Base-by-base conservation (phyloP, 2,113 vertebrate species). In the Sarotherodon lohbergeri region DNA sequence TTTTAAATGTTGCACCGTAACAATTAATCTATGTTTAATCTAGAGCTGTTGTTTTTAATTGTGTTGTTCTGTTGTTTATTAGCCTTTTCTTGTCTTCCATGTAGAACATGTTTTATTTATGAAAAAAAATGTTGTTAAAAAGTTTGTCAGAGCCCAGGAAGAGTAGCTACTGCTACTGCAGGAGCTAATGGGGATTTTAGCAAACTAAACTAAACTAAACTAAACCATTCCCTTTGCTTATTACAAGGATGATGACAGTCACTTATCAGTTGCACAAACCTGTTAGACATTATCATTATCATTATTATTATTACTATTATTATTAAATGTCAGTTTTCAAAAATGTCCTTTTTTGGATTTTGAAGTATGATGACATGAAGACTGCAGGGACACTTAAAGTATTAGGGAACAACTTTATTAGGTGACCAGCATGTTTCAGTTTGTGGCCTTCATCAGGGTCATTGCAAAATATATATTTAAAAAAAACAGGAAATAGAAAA, bases 201-300 rank as follows among this genome's bases (percentile, higher is more conserved):
- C 7, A 34, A 7, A 34, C 34, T 34, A 34, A 34, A 34, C 34
- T 61, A 61, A 61, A 34, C 57, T 61, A 61, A 61, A 32, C 27
- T 17, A 2, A 61, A 59, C 27, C 29, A 6, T 63, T 63, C 5
- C 17, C 59, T 63, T 63, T 63, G 5, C 59, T 61, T 34, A 34
- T 61, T 34, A 61, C 57, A 61, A 63, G 59, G 29, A 34, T 63
- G 16, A 63, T 63, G 59, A 63, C 29, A 63, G 32, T 63, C 17
- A n/a, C 59, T n/a, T 63, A 63, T 63, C 59, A 63, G 59, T 7
- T 63, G 59, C 17, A 34, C 59, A 36, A 36, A 36, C 59, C 32
- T 63, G 59, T 34, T 39, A 10, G 4, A 39, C 4, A 39, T 39
- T 39, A 10, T 2, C 10, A 39, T 10, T 6, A 39, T 39, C 9